Evolutionary conservation across 2,797 vertebrate genomes (phyloP).

Genomic region (Rhabdomys pumilio): DNA sequence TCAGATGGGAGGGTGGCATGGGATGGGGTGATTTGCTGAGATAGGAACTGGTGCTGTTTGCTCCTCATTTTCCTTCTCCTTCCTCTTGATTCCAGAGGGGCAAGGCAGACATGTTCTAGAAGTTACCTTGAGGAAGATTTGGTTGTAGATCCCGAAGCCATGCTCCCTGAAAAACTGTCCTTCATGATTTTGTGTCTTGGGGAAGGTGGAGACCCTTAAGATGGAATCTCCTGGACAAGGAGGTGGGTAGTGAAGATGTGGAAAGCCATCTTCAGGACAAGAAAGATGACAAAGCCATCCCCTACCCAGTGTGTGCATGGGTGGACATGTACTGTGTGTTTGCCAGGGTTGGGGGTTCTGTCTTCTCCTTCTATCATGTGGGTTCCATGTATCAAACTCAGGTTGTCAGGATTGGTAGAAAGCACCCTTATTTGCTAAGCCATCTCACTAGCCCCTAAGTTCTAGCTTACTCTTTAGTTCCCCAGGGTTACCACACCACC

Average conservation of each 20-base stretch:
- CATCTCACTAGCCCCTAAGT: neutral
- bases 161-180: neutral
- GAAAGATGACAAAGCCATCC: neutral
- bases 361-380: neutral
- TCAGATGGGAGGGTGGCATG: neutral
- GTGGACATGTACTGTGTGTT: neutral
- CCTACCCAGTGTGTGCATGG: neutral
- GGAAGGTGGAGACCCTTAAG: neutral
- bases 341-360: too few relatives aligned
- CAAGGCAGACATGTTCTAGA: neutral
- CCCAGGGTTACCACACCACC: neutral
- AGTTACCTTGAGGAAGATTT: neutral
- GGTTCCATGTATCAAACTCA: neutral
- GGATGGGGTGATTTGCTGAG: neutral
- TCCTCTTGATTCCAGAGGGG: neutral
- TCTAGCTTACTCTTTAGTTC: neutral
- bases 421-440: neutral
- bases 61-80: neutral
- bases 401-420: neutral
- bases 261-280: neutral
- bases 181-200: neutral
- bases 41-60: neutral
- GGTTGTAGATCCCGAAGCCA: neutral
- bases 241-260: neutral
- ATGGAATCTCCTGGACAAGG: neutral